Conservation (phyloP, 2,797 vertebrate species). For the Smutsia gigantea region DNA sequence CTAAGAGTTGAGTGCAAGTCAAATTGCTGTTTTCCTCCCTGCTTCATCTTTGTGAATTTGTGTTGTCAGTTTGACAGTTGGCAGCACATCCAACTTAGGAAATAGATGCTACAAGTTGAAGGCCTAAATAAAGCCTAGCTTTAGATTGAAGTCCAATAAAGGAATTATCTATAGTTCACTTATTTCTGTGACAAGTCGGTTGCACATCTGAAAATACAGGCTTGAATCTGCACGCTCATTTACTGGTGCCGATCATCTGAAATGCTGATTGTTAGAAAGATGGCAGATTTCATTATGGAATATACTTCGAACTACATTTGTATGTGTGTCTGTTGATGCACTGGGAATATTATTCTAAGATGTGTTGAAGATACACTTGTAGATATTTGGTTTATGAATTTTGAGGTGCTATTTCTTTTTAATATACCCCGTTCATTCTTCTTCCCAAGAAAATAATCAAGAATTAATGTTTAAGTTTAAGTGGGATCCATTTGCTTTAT, state of each 20-base stretch:
- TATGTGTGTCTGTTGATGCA: background rate
- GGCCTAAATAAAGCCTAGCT: background rate
- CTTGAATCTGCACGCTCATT: background rate
- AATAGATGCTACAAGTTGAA: background rate
- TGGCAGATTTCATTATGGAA: background rate
- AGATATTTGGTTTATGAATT: background rate
- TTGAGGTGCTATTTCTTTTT: slow-evolving; percentile 45
- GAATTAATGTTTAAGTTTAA: slow-evolving; percentile 21
- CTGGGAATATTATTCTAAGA: slow-evolving; percentile 4
- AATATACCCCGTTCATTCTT: background rate
- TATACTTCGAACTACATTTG: background rate
- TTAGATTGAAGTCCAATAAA: background rate
- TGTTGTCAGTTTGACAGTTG: background rate
- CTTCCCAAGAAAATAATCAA: slow-evolving; percentile 21
- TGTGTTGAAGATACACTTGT: background rate
- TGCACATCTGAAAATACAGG: background rate
- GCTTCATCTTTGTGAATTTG: background rate
- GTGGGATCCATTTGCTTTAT: slow-evolving; percentile 35
- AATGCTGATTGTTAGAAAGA: background rate
- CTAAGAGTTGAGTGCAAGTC: background rate
- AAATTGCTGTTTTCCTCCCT: background rate
- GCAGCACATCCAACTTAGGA: background rate
- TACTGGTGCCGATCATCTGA: background rate
- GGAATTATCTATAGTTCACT: background rate
- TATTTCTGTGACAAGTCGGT: background rate